phyloP scores from a whole-genome alignment of 1,140 invertebrate species.

The Aporrectodea caliginosa region DNA sequence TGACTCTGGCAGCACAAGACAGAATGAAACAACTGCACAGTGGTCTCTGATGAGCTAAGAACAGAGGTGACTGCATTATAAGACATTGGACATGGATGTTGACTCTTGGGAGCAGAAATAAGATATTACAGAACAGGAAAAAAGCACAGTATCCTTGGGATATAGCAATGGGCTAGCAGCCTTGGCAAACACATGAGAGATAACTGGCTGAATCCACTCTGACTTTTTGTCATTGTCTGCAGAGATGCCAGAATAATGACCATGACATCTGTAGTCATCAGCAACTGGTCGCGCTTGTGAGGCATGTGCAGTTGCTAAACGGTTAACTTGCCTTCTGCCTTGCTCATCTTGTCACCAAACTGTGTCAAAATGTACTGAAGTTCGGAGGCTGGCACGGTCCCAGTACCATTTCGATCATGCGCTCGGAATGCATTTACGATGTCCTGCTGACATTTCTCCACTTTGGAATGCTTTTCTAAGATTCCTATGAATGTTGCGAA shows the following conservation, averaged over 20 bases:
- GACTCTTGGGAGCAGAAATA: too few relatives aligned
- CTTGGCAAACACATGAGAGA: background rate
- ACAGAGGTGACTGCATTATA: too few relatives aligned
- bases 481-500: slow-evolving; percentile 94
- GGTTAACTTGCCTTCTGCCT: slow-evolving; percentile 70
- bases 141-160: background rate
- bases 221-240: background rate
- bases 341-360: slow-evolving; percentile 85
- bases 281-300: background rate
- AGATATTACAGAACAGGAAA: too few relatives aligned
- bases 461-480: slow-evolving; percentile 82
- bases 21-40: too few relatives aligned
- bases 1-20: too few relatives aligned
- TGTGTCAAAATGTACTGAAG: slow-evolving; percentile 80
- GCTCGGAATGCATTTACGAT: slow-evolving; percentile 83
- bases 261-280: background rate
- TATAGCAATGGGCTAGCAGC: background rate
- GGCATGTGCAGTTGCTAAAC: background rate
- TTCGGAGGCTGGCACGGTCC: slow-evolving; percentile 75
- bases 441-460: slow-evolving; percentile 84
- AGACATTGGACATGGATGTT: too few relatives aligned
- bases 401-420: slow-evolving; percentile 69
- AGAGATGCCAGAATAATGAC: background rate
- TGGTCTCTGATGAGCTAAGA: too few relatives aligned
- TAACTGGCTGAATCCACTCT: background rate